Evolutionary conservation across 2,113 vertebrate species (phyloP), one percentile per base, ranked within the genome.

Genomic region (Coptodon bakossiorum): DNA sequence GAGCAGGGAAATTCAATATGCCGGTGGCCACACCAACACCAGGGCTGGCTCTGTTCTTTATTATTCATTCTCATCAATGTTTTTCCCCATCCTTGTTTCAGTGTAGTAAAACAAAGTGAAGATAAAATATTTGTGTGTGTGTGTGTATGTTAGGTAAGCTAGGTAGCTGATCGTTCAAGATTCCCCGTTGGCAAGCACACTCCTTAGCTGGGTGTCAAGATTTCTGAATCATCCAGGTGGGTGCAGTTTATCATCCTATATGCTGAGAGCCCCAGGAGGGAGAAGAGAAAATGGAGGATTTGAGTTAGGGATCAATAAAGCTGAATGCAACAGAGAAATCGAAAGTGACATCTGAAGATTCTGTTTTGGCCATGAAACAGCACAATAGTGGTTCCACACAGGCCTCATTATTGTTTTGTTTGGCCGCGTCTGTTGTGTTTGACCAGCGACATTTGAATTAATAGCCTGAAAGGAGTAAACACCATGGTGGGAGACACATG

Each of bases 231-330:
- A 66, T 87, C 80, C 87, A 43, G 56, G 82, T 86, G 91, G 88
- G 87, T 45, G 90, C 88, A 90, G 88, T 85, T 90, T n/a, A 52
- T 78, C 86, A 84, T 87, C n/a, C 76, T 66, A 81, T 86, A 40
- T 66, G 63, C 86, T 83, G 61, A 88, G 81, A 48, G 85, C 40
- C 80, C 68, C 87, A 3, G 78, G 89, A 73, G 86, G 88, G 16
- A 84, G 81, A 48, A 22, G 57, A 56, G 88, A 57, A 84, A 79
- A 90, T 85, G 31, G 38, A 56, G 87, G 80, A 82, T 86, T 71
- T 38, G 22, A 90, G 83, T 89, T 68, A 19, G 73, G 40, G 88
- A 92, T 94, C 93, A 85, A 90, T 91, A 88, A 56, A 81, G 52
- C 31, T 57, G 31, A 86, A 90, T 88, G 81, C 43, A 78, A 56